Conservation (phyloP, 1,140 invertebrate species). For the Scaptomyza graminum region DNA sequence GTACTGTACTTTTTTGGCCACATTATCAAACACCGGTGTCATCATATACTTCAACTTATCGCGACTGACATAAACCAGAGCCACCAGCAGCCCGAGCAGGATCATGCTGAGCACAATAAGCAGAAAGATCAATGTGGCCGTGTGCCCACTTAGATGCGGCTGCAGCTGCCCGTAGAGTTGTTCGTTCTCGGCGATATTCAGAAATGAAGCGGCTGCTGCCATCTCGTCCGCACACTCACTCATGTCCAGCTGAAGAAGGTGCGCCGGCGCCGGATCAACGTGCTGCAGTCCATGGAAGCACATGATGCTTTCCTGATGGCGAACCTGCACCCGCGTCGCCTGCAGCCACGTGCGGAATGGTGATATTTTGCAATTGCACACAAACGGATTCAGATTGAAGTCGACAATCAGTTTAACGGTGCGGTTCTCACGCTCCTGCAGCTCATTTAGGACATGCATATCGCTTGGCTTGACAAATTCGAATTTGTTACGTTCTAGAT, state of each 20-base stretch:
- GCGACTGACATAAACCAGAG: constrained; percentile 87
- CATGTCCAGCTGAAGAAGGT: constrained; percentile 82
- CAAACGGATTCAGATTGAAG: constrained; percentile 88
- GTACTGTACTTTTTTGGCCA: constrained; percentile 89
- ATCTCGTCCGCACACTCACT: constrained; percentile 76
- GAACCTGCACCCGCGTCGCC: constrained; percentile 86
- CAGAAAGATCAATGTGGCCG: constrained; percentile 85
- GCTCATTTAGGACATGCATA: constrained; percentile 86
- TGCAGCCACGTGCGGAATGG: constrained; percentile 88
- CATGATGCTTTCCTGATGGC: constrained; percentile 85
- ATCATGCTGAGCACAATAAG: constrained; percentile 86
- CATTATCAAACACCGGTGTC: constrained; percentile 87
- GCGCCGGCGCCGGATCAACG: constrained; percentile 68
- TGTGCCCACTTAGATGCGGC: constrained; percentile 78
- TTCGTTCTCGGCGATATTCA: constrained; percentile 63
- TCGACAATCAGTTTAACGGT: constrained; percentile 87
- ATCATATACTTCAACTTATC: constrained; percentile 86
- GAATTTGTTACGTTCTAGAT: constrained; percentile 89
- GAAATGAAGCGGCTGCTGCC: constrained; percentile 70
- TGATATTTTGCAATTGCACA: constrained; percentile 87
- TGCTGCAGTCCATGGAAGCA: constrained; percentile 83
- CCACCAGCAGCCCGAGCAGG: constrained; percentile 85
- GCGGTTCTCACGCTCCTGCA: constrained; percentile 84
- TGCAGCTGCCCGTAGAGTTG: constrained; percentile 51
- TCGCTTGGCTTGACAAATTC: constrained; percentile 86